A percentile compares a stretch with the other conserved stretches of the same genome.
These are phyloP conservation scores for Ganaspis brasiliensis DNA, from an alignment of 2,888 invertebrate species.

Conservation along the genomic window DNA sequence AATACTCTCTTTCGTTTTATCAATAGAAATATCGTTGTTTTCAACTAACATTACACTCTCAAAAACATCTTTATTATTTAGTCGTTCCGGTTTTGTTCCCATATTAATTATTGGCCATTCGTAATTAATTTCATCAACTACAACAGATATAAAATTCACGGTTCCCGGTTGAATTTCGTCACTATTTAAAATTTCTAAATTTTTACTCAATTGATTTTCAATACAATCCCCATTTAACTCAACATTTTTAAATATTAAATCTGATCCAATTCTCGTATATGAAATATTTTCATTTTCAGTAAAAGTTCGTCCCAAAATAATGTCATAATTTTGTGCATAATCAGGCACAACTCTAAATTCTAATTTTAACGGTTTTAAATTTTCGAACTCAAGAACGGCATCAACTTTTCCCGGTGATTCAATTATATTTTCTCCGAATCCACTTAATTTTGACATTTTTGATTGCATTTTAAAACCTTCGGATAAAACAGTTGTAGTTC, in stretches of 20 bases:
- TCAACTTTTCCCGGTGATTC: conserved; percentile 39
- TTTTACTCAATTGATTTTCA: not conserved
- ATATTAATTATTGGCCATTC: conserved; percentile 1
- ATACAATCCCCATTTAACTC: not conserved
- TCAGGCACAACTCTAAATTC: too few relatives aligned
- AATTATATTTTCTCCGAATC: conserved; percentile 32
- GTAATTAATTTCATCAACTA: not conserved
- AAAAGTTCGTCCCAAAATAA: conserved; percentile 49
- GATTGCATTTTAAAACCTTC: conserved; percentile 29
- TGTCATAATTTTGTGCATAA: too few relatives aligned
- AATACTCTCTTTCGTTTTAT: not conserved
- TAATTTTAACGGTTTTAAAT: too few relatives aligned
- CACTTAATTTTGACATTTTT: not conserved
- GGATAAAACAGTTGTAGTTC: not conserved
- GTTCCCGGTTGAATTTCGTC: not conserved
- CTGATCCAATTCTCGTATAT: conserved; percentile 30
- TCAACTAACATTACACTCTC: not conserved
- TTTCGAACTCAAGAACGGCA: conserved; percentile 19
- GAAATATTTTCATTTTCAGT: conserved; percentile 31
- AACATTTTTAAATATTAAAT: conserved; percentile 45
- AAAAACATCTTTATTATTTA: not conserved
- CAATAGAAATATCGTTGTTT: not conserved
- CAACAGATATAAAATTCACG: not conserved
- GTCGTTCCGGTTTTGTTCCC: not conserved
- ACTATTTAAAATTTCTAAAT: not conserved